Evolutionary conservation across 2,888 invertebrate species (phyloP), one percentile per base, ranked within the genome.

Genomic region (Brachyopa scutellaris): DNA sequence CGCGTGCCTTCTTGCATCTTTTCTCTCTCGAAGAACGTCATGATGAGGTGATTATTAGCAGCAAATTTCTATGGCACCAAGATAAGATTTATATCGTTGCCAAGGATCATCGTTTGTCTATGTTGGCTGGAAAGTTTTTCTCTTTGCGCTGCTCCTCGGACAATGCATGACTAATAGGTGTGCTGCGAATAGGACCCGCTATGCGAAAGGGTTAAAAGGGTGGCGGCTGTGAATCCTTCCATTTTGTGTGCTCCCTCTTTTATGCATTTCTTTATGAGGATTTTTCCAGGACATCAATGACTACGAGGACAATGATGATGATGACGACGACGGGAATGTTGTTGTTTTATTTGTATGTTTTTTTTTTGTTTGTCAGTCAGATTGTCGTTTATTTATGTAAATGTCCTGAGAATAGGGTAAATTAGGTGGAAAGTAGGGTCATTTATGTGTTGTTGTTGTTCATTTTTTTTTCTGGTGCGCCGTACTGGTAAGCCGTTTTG

Each of bases 361-460:
- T 19, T 66, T 15, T 53, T 33, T 36, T 36, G 15, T 49, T 40
- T 21, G 19, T 53, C 57, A 64, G 40, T 53, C 62, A 40, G 70
- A 70, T 76, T 66, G 82, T 47, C 82, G 53, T 77, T 82, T 77
- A 82, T 77, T 82, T 82, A 82, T 82, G 82, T 82, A 82, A 82
- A 82, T 77, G 72, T 77, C 72, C 77, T 55, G 45, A 77, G 77
- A 82, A 82, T 77, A 77, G 77, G 77, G 77, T 77, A 82, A 82
- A 82, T 82, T 82, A 82, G 82, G 82, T 82, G 77, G 82, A 82
- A 82, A 82, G 82, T 82, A 82, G 82, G 82, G 77, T 72, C 77
- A 77, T 82, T 82, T 82, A 61, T 72, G 61, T 77, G 70, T 66
- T 82, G 38, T 80, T 76, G 59, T 79, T 73, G 45, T 23, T 62